Base-by-base conservation (phyloP, 2,113 vertebrate genomes). In the Argyrosomus japonicus region DNA sequence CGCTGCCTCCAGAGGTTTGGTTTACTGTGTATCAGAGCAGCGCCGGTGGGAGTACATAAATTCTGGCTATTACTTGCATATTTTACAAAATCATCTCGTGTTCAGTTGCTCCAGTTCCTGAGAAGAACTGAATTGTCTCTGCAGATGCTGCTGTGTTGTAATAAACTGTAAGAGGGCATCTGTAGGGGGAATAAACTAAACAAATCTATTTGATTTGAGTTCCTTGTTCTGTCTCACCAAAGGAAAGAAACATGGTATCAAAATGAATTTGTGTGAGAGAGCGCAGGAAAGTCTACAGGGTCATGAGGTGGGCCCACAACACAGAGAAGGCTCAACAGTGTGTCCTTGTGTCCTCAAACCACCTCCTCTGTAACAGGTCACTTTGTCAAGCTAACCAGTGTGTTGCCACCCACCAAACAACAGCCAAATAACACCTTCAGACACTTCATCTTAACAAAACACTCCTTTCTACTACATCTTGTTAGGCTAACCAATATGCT, bases 1-100 rank as follows among this genome's bases (percentile, higher is more conserved):
- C 0, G 17, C 82, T 51, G 82, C 89, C 81, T 86, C 81, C 73
- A 60, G 60, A 84, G 72, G 61, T 67, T 79, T 15, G 0, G 15
- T 64, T 68, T 64, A n/a, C 82, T 50, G 79, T 77, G 70, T 17
- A 36, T 53, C 79, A 85, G 69, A 43, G 75, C 57, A 18, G 76
- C 43, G 18, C 25, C 51, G 0, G 51, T 56, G 43, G 29, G 36
- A 77, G 68, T 29, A 10, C 71, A 62, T 75, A 61, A 85, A 85
- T 79, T 68, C 79, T 61, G 62, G 23, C 21, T 45, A n/a, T 47
- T 68, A 47, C 43, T 43, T 40, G 5, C 10, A 53, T 64, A 54
- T 74, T 87, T 76, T 32, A 80, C 32, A 63, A 45, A 61, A 63
- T 53, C 62, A 68, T 81, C 73, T 18, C 40, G 40, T 57, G 40